phyloP scores from a whole-genome alignment of 1,140 invertebrate species.

The Pissodes strobi region DNA sequence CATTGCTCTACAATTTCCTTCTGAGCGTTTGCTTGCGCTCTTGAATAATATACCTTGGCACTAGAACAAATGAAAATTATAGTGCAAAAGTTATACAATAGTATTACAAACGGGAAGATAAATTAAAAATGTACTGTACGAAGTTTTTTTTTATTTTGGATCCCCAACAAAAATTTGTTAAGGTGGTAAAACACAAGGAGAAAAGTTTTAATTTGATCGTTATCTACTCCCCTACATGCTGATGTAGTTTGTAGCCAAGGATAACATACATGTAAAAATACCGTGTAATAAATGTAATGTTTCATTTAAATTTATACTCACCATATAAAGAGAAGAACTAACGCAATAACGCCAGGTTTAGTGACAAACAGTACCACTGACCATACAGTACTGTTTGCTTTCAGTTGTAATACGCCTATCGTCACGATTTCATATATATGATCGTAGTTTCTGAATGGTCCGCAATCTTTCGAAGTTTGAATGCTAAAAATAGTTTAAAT shows the following conservation, averaged over 20 bases:
- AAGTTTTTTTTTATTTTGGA: too few relatives aligned
- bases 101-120: too few relatives aligned
- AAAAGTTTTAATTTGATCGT: slow-evolving; percentile 18
- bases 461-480: slow-evolving; percentile 58
- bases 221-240: too few relatives aligned
- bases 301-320: slow-evolving; percentile 51
- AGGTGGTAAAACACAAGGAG: neutral
- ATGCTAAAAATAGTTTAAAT: slow-evolving; percentile 56
- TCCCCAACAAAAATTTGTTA: too few relatives aligned
- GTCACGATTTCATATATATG: slow-evolving; percentile 60
- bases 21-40: slow-evolving; percentile 66
- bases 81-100: too few relatives aligned
- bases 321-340: slow-evolving; percentile 62
- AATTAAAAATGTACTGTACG: too few relatives aligned
- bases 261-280: neutral
- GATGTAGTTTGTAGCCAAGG: neutral
- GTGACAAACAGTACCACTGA: slow-evolving; percentile 56
- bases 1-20: slow-evolving; percentile 67
- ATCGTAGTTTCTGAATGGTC: slow-evolving; percentile 60
- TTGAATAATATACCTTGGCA: slow-evolving; percentile 70
- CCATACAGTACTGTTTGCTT: slow-evolving; percentile 53
- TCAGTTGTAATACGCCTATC: slow-evolving; percentile 57
- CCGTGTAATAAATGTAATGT: neutral
- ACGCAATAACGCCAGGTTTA: slow-evolving; percentile 61
- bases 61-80: slow-evolving; percentile 49